These are phyloP conservation scores for Melanostigma gelatinosum DNA, from an alignment of 2,113 vertebrate species.

Conservation along the genomic window DNA sequence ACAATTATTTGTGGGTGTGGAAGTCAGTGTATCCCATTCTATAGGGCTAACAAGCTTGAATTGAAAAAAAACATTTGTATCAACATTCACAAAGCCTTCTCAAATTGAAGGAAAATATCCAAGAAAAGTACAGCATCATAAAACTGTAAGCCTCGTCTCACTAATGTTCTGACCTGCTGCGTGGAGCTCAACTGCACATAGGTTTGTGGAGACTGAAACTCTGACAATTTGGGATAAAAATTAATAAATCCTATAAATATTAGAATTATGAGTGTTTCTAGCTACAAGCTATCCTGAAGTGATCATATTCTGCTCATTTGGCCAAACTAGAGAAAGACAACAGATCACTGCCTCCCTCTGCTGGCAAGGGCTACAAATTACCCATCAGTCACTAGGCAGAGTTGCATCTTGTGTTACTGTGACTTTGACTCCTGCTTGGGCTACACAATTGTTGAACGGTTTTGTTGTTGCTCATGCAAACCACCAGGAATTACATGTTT, in stretches of 20 bases:
- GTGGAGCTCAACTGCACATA: background rate
- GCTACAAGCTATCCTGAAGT: background rate
- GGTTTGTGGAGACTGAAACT: background rate
- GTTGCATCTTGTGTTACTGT: no score
- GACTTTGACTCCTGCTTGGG: background rate
- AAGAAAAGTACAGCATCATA: no score
- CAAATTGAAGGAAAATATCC: background rate
- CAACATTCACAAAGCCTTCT: background rate
- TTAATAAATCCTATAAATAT: no score
- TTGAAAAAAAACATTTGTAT: background rate
- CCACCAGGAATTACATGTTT: background rate
- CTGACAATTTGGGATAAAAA: background rate
- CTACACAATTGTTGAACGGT: background rate
- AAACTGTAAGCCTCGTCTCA: no score
- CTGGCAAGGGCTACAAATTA: conserved; percentile 37
- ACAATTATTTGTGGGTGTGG: background rate
- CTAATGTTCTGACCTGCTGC: background rate
- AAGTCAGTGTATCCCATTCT: background rate
- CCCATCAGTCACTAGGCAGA: background rate
- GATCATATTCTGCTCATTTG: background rate
- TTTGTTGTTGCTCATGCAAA: background rate
- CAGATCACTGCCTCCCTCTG: conserved; percentile 54
- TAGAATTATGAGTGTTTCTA: no score
- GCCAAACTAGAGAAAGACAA: background rate
- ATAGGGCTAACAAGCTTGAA: background rate